phyloP scores from a whole-genome alignment of 2,113 vertebrate species.

The Spea bombifrons region DNA sequence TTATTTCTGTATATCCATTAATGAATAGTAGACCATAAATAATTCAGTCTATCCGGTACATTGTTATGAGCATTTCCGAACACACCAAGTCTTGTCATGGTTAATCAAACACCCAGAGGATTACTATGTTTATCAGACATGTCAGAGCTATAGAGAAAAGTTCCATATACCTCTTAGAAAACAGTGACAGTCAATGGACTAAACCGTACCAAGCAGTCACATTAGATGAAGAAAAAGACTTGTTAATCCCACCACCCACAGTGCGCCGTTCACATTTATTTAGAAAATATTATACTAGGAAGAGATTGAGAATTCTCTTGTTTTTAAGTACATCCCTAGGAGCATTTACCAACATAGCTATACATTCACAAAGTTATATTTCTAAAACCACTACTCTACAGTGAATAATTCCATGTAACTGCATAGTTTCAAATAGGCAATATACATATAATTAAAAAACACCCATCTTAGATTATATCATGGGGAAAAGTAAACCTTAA shows the following conservation, averaged over 20 bases:
- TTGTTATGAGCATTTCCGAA: slow-evolving; percentile 25
- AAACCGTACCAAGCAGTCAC: slow-evolving; percentile 11
- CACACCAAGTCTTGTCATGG: slow-evolving; percentile 11
- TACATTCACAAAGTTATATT: too few species aligned
- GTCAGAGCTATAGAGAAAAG: slow-evolving; percentile 16
- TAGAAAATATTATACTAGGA: too few species aligned
- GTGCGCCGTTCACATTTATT: too few species aligned
- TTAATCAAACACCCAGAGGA: slow-evolving; percentile 41
- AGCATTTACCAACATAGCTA: too few species aligned
- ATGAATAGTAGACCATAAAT: slow-evolving; percentile 37
- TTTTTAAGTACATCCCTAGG: too few species aligned
- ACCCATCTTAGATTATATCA: too few species aligned
- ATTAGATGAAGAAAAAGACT: not conserved
- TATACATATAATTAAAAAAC: too few species aligned
- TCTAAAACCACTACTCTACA: too few species aligned
- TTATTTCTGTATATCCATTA: slow-evolving; percentile 15
- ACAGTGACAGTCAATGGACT: slow-evolving; percentile 4
- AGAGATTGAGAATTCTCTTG: too few species aligned
- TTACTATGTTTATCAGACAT: slow-evolving; percentile 20
- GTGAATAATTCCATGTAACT: too few species aligned
- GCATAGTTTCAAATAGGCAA: too few species aligned
- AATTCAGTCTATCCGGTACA: slow-evolving; percentile 27
- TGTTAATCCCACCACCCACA: not conserved
- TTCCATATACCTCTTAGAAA: not conserved
- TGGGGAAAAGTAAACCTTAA: too few species aligned